Evolutionary conservation across 2,888 invertebrate species (phyloP).

Genomic region (Cheilosia pagana): DNA sequence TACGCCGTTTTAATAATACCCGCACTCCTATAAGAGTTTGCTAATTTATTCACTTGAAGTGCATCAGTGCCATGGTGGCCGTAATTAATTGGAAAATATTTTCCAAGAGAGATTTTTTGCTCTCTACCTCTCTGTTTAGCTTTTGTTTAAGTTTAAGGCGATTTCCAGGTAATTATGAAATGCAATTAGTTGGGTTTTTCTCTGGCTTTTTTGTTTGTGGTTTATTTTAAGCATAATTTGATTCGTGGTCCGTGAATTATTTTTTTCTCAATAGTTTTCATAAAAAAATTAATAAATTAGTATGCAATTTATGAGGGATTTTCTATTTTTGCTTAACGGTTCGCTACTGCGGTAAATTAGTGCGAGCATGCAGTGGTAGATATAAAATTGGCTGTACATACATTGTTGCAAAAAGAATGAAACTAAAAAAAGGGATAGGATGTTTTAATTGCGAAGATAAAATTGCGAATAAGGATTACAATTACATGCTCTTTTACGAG

Average conservation of each 20-base stretch:
- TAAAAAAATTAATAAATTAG: conserved; percentile 9
- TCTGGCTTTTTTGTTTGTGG: neutral
- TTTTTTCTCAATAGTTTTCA: conserved; percentile 9
- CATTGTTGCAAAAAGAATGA: neutral
- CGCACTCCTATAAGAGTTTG: conserved; percentile 21
- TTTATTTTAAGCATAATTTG: conserved; percentile 33
- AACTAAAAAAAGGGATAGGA: too few species aligned
- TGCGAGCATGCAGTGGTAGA: neutral
- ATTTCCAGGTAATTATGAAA: conserved; percentile 57
- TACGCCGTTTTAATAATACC: conserved; percentile 56
- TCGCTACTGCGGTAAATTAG: neutral
- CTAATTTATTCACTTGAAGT: conserved; percentile 58
- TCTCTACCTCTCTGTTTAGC: conserved; percentile 14
- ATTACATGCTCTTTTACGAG: neutral
- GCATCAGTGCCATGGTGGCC: conserved; percentile 58
- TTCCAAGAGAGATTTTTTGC: conserved; percentile 33
- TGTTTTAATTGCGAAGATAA: neutral
- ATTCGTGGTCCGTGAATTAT: conserved; percentile 10
- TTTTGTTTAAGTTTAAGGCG: conserved; percentile 12
- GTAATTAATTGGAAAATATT: conserved; percentile 72
- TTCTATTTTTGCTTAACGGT: conserved; percentile 23
- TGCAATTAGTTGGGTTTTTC: conserved; percentile 46
- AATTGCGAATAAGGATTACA: neutral
- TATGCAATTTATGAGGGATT: conserved; percentile 10
- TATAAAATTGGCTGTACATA: neutral